These are phyloP conservation scores for Leptarthrus brevirostris DNA, from an alignment of 2,888 invertebrate genomes.

Conservation along the genomic window DNA sequence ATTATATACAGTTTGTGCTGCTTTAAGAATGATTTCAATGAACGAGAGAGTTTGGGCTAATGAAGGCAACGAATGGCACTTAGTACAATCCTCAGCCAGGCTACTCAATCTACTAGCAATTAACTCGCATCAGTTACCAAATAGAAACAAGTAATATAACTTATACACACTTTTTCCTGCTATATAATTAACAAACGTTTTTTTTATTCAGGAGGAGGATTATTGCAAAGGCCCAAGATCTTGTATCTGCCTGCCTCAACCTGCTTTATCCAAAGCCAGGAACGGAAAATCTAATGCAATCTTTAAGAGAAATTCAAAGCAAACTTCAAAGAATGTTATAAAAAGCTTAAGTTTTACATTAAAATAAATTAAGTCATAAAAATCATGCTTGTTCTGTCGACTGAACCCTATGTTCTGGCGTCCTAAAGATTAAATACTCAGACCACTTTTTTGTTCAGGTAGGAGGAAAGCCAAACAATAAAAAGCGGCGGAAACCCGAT, in stretches of 20 bases:
- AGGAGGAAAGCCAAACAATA: no score
- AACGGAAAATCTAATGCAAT: constrained; percentile 72
- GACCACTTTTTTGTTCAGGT: no score
- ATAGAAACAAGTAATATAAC: constrained; percentile 61
- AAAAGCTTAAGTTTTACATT: no score
- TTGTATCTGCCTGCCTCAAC: constrained; percentile 79
- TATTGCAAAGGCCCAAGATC: constrained; percentile 77
- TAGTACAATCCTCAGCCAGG: constrained; percentile 80
- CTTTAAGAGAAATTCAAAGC: constrained; percentile 66
- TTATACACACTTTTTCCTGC: not conserved
- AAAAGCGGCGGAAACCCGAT: no score
- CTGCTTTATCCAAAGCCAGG: constrained; percentile 81
- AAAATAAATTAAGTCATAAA: no score
- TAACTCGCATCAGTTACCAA: constrained; percentile 72
- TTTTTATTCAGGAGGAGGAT: constrained; percentile 79
- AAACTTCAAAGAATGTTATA: constrained; percentile 59
- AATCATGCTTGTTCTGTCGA: no score
- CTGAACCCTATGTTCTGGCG: no score
- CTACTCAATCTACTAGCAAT: constrained; percentile 78
- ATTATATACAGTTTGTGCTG: no score
- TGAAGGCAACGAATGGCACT: constrained; percentile 86
- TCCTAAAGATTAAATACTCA: no score
- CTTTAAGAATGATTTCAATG: constrained; percentile 76
- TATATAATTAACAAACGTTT: no score
- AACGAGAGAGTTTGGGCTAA: constrained; percentile 89